A percentile compares a stretch with the other conserved stretches of the same genome.
Conservation (phyloP, 2,797 vertebrate genomes). For the Pterois miles region DNA sequence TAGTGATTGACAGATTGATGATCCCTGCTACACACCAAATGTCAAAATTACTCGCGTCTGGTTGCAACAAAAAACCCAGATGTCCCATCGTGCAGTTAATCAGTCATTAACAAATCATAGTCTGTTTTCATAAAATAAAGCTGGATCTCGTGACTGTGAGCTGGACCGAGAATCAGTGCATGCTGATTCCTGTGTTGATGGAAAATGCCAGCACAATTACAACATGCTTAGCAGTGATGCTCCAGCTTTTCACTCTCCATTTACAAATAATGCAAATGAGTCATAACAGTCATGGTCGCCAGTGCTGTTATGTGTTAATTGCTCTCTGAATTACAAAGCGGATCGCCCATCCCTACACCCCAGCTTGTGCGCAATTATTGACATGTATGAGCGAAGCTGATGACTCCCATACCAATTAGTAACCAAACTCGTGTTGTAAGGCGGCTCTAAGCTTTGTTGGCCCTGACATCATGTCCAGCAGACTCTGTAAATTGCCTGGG, state of each 20-base stretch:
- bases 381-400: slow-evolving; percentile 30
- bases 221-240: slow-evolving; percentile 2
- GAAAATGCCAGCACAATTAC: slow-evolving; percentile 17
- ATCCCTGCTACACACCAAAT: not conserved
- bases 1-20: not conserved
- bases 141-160: not conserved
- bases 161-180: not conserved
- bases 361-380: slow-evolving; percentile 21
- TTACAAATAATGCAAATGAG: slow-evolving; percentile 47
- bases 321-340: slow-evolving; percentile 28
- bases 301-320: slow-evolving; percentile 35
- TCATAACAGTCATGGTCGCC: slow-evolving; percentile 34
- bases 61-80: not conserved
- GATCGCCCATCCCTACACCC: not conserved
- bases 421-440: slow-evolving; percentile 8
- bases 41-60: not conserved
- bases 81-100: not conserved
- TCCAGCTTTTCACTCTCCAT: slow-evolving; percentile 27
- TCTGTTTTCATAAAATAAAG: too few species aligned
- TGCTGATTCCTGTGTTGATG: slow-evolving; percentile 3
- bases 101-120: not conserved
- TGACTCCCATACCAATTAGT: slow-evolving; percentile 34
- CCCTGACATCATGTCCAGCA: slow-evolving; percentile 24
- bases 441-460: slow-evolving; percentile 29
- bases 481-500: slow-evolving; percentile 51